Conservation (phyloP, 1,140 invertebrate species). For the Drosophila repletoides region DNA sequence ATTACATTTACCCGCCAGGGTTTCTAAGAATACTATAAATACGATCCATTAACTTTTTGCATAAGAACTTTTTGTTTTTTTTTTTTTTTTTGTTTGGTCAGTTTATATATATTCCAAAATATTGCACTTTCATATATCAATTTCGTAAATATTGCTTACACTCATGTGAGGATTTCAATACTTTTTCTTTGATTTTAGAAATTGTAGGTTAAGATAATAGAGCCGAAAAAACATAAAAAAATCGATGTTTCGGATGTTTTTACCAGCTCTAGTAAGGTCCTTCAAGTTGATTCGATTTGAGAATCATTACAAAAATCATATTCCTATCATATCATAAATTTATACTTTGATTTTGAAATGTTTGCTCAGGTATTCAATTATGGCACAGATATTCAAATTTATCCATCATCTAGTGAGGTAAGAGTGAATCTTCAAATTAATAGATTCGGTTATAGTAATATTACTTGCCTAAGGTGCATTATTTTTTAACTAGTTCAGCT, state of each 20-base stretch:
- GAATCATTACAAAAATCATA: neutral
- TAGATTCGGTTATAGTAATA: neutral
- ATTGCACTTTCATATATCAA: slow-evolving; percentile 8
- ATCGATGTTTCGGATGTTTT: too few relatives aligned
- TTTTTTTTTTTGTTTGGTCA: slow-evolving; percentile 20
- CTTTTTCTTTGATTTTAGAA: neutral
- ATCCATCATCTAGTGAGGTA: slow-evolving; percentile 1
- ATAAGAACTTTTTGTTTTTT: neutral
- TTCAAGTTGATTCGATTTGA: too few relatives aligned
- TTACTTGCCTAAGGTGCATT: slow-evolving; percentile 1
- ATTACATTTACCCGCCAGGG: slow-evolving; percentile 16
- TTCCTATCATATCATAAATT: slow-evolving; percentile 1
- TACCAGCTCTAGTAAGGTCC: too few relatives aligned
- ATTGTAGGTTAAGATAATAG: too few relatives aligned
- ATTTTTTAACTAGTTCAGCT: slow-evolving; percentile 17
- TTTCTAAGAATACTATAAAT: too few relatives aligned
- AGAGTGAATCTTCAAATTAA: neutral
- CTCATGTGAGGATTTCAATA: neutral
- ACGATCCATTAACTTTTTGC: too few relatives aligned
- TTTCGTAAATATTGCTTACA: slow-evolving; percentile 6
- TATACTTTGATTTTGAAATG: slow-evolving; percentile 12
- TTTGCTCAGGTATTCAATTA: slow-evolving; percentile 57
- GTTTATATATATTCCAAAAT: neutral
- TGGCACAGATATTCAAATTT: slow-evolving; percentile 28
- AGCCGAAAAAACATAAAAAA: too few relatives aligned